phyloP scores from a whole-genome alignment of 2,797 vertebrate species.

The Monodelphis domestica region DNA sequence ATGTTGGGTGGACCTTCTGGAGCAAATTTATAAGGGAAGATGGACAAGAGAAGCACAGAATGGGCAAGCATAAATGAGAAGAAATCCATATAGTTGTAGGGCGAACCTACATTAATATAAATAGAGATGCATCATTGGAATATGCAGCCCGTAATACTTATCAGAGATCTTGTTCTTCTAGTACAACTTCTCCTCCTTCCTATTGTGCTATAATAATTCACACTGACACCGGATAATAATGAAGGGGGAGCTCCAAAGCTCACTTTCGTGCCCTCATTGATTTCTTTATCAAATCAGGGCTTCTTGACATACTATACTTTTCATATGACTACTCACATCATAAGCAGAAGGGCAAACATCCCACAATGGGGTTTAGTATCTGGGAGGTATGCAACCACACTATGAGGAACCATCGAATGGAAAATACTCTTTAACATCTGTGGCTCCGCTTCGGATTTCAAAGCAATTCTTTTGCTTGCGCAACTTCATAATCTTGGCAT shows the following conservation, averaged over 20 bases:
- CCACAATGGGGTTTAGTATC: conserved; percentile 52
- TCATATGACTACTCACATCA: conserved; percentile 22
- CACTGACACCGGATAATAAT: neutral
- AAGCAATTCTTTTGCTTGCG: conserved; percentile 72
- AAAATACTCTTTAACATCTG: conserved; percentile 74
- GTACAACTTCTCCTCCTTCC: neutral
- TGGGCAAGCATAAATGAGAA: neutral
- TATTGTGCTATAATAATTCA: neutral
- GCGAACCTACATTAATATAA: neutral
- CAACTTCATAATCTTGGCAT: conserved; percentile 69
- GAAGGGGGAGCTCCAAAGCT: conserved; percentile 17
- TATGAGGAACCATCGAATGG: conserved; percentile 17
- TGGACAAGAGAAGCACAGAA: neutral
- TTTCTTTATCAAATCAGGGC: conserved; percentile 51
- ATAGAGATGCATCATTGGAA: neutral
- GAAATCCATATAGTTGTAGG: neutral
- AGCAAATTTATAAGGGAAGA: neutral
- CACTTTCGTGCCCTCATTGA: conserved; percentile 50
- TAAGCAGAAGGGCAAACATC: neutral
- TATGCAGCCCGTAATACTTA: neutral
- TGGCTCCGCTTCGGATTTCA: conserved; percentile 75
- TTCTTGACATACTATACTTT: conserved; percentile 44
- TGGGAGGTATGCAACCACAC: conserved; percentile 47
- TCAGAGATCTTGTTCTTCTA: neutral
- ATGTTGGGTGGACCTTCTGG: neutral